Conservation (phyloP, 2,113 vertebrate species). For the Ctenomys sociabilis region DNA sequence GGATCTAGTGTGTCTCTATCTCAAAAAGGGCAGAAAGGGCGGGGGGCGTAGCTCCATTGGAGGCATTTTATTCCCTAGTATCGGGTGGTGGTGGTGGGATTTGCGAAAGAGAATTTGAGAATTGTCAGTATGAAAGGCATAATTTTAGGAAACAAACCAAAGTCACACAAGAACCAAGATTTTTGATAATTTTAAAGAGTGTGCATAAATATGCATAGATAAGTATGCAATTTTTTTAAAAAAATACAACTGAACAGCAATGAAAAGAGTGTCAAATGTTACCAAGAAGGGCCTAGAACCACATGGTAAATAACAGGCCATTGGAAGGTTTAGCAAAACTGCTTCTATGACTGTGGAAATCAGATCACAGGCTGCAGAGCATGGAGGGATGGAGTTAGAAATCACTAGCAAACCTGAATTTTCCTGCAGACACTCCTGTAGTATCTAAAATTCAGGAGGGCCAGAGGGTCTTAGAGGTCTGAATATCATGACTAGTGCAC, state of each 20-base stretch:
- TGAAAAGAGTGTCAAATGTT: neutral
- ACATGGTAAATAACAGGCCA: neutral
- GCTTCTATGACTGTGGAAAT: neutral
- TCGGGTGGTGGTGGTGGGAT: neutral
- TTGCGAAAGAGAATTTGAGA: neutral
- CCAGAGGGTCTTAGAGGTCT: neutral
- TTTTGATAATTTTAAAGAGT: neutral
- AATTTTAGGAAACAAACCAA: neutral
- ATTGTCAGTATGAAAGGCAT: neutral
- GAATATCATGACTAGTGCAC: rapidly evolving
- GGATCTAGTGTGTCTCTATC: neutral
- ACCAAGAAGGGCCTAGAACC: neutral
- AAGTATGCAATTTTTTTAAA: neutral
- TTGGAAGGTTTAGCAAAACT: neutral
- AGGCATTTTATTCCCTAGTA: neutral
- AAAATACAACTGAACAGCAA: neutral
- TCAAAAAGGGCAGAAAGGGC: neutral
- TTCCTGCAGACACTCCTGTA: neutral
- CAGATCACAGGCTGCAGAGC: neutral
- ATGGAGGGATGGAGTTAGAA: neutral
- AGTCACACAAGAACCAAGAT: neutral
- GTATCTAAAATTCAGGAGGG: neutral
- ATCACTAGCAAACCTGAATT: neutral
- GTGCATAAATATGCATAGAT: neutral
- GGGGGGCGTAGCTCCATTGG: neutral